Evolutionary conservation across 2,888 invertebrate genomes (phyloP), one percentile per base, ranked within the genome.

Genomic region (Drosophila koepferae): DNA sequence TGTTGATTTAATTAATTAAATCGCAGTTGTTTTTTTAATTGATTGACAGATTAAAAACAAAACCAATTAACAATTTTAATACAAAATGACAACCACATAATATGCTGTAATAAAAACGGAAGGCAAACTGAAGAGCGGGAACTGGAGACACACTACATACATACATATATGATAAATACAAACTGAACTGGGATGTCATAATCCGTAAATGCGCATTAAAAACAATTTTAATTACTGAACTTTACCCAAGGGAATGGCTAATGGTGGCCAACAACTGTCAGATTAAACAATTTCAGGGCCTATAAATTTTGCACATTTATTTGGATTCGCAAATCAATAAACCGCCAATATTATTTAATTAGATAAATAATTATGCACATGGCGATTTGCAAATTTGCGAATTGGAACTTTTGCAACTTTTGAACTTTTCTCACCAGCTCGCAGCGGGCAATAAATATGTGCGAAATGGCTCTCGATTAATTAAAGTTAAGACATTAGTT

Each of bases 41-140:
- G 91, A 89, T 89, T 89, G 91, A 89, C 91, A 88, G 90, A 90
- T 89, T 91, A 91, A 89, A 91, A 90, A 89, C 90, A 91, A 89
- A 90, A 90, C 83, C 91, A 89, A 89, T 91, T 89, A 89, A 89
- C 90, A 91, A 90, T 91, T 91, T 91, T 91, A 90, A 90, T 90
- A 89, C 90, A 90, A 86, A 91, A 83, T 80, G 83, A 78, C 89
- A 78, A 88, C 91, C 91, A 74, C 91, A 90, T 87, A 89, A 90
- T 87, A 90, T 89, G 90, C 85, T 76, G 88, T 90, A 90, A 87
- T 91, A 91, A 86, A 89, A 74, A 64, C 68, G 72, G 66, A 61
- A 75, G 76, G 54, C 69, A 67, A 36, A 18, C n/a, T 10, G 34
- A 38, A 9, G 43, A 18, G 65, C 51, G 81, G 49, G 68, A 67